Evolutionary conservation across 2,888 invertebrate genomes (phyloP), one percentile per base, ranked within the genome.

Genomic region (Lasioglossum lativentre): DNA sequence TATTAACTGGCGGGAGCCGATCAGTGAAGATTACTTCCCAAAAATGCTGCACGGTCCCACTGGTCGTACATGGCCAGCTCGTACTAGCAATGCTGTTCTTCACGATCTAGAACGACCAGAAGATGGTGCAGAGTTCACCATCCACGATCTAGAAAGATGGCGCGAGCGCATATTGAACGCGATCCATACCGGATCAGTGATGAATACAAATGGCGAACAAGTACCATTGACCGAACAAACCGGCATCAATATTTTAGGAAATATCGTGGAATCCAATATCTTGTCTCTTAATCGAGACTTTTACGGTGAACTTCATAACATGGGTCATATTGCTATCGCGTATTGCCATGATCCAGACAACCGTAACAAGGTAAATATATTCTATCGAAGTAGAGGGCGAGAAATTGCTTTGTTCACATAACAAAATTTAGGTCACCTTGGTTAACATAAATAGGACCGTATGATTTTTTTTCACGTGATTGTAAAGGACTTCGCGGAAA

Each of bases 291-390:
- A 98, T 95, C 95, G 96, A 2, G 95, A 95, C 59, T 96, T 97
- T 92, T 98, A 98, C 93, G 98, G 98, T 0, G 97, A 98, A 94
- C 92, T 98, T 59, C 98, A 98, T 95, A 98, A 98, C 95, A 96
- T 97, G 95, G 98, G 98, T 0, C 98, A 98, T 93, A 96, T 97
- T 8, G 96, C 97, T 93, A 96, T 98, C 86, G 97, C 97, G 0
- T 97, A 97, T 93, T 95, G 97, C 4, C 98, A 98, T 93, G 98
- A 98, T 94, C 98, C 98, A 0, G 98, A 98, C 94, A 97, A 97
- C 93, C 96, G 97, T 82, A 97, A 97, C 93, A 94, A 97, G 96
- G 97, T 97, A 93, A 82, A 74, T 63, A 19, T 19, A 23, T 19
- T 23, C 47, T 34, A 34, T 47, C 19, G 19, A 47, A 6, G 23